Evolutionary conservation across 2,113 vertebrate genomes (phyloP).

Genomic region (Gambusia affinis): DNA sequence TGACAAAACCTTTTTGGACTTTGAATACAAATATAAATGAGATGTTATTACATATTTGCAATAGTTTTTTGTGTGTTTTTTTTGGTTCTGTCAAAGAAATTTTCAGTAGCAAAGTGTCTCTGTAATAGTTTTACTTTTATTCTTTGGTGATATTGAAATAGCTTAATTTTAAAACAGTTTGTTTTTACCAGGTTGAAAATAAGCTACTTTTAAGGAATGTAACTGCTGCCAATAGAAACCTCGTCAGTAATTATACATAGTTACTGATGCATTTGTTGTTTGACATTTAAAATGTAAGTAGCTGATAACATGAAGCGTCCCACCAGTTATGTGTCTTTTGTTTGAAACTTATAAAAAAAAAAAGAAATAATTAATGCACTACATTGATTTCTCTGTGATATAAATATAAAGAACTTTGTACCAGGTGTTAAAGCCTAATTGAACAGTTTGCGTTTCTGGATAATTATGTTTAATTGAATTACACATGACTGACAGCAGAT

Average conservation of each 20-base stretch:
- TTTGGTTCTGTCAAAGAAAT: not conserved
- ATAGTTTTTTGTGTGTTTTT: not conserved
- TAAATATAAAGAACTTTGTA: not conserved
- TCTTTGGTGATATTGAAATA: not conserved
- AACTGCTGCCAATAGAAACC: not conserved
- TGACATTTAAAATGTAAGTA: not conserved
- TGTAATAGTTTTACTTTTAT: not conserved
- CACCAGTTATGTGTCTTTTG: not conserved
- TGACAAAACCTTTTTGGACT: not conserved
- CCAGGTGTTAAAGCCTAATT: not conserved
- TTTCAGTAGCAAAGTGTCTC: not conserved
- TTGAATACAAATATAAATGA: not conserved
- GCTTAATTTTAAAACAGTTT: not conserved
- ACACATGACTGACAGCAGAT: conserved; percentile 45
- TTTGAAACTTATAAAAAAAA: not conserved
- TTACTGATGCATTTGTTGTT: not conserved
- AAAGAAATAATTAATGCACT: too few relatives aligned
- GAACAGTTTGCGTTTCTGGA: conserved; percentile 12
- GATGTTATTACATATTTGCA: not conserved
- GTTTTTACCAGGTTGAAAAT: not conserved
- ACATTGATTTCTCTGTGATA: not conserved
- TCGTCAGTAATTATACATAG: not conserved
- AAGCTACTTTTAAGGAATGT: not conserved
- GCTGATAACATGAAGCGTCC: not conserved
- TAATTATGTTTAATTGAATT: conserved; percentile 52